Evolutionary conservation across 2,888 invertebrate genomes (phyloP), one percentile per base, ranked within the genome.

Genomic region (Crossocerus cetratus): DNA sequence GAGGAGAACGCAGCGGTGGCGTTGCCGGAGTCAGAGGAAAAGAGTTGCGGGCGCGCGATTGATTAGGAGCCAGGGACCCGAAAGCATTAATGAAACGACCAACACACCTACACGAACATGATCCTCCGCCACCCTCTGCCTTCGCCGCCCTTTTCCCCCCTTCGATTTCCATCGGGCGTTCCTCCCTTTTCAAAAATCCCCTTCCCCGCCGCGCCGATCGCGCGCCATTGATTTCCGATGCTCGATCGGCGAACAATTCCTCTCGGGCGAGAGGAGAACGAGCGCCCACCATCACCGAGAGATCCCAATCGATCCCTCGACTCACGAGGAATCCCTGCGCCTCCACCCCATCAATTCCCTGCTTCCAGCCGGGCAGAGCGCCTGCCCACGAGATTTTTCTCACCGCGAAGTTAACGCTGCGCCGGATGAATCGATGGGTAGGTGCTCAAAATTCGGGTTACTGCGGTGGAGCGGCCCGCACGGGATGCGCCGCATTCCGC

Each of bases 401-500:
- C 49, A 63, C 59, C 65, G 66, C 55, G 18, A 62, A 73, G 62
- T 69, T 58, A 62, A n/a, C 49, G 62, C 62, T 20, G 62, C 58
- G 65, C 73, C 68, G 65, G 56, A 62, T 56, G 62, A 73, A 61
- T 60, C 66, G 45, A 66, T 66, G 60, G 61, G 66, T 63, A 61
- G 61, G 66, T 58, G 70, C 74, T 74, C 49, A 70, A 74, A 74
- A 74, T 74, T 65, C 42, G 45, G 54, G 55, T 22, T 45, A 54
- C 68, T 42, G 56, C 59, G 53, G 63, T 44, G 56, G 65, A 64
- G 71, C 71, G 67, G 80, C 73, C 63, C 64, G 65, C 32, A 5
- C 32, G 32, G 32, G 70, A 21, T 71, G 67, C 68, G 71, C 62
- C 67, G 75, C 81, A 85, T 84, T 86, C 83, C 77, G 79, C 78